phyloP scores from a whole-genome alignment of 2,888 invertebrate genomes.

The Chrysolina oricalcia region DNA sequence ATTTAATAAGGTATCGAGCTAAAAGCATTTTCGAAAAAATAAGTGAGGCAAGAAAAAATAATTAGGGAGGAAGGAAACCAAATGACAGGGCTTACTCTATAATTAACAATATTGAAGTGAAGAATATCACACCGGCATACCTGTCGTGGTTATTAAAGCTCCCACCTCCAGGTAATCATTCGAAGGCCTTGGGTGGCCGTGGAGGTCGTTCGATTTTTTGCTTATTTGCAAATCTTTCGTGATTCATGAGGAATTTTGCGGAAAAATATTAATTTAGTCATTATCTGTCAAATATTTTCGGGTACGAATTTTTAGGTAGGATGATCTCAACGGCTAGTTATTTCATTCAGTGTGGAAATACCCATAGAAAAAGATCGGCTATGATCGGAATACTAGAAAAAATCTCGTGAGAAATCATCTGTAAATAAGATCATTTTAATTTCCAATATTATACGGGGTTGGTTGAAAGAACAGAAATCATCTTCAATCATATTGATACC shows the following conservation, averaged over 20 bases:
- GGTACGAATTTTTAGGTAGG: conserved; percentile 6
- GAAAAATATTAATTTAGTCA: conserved; percentile 32
- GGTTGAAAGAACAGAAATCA: too few species aligned
- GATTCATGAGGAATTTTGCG: conserved; percentile 38
- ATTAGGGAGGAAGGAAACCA: conserved; percentile 46
- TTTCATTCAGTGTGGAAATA: background rate
- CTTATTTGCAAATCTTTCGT: conserved; percentile 35
- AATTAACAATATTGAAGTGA: conserved; percentile 61
- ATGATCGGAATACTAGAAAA: background rate
- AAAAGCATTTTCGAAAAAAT: conserved; percentile 48
- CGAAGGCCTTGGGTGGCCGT: conserved; percentile 46
- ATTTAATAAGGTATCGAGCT: conserved; percentile 43
- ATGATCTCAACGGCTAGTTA: conserved; percentile 6
- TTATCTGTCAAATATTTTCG: conserved; percentile 21
- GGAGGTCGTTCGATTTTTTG: conserved; percentile 34
- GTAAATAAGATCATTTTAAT: too few species aligned
- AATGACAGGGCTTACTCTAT: conserved; percentile 60
- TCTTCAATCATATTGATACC: too few species aligned
- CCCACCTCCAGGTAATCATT: conserved; percentile 37
- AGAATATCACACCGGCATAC: conserved; percentile 59
- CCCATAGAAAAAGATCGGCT: background rate
- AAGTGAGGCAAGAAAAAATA: conserved; percentile 48
- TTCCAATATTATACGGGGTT: too few species aligned
- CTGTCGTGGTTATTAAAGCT: conserved; percentile 43
- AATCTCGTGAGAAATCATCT: too few species aligned